These are phyloP conservation scores for Sipha flava DNA, from an alignment of 1,140 invertebrate genomes.

Conservation along the genomic window DNA sequence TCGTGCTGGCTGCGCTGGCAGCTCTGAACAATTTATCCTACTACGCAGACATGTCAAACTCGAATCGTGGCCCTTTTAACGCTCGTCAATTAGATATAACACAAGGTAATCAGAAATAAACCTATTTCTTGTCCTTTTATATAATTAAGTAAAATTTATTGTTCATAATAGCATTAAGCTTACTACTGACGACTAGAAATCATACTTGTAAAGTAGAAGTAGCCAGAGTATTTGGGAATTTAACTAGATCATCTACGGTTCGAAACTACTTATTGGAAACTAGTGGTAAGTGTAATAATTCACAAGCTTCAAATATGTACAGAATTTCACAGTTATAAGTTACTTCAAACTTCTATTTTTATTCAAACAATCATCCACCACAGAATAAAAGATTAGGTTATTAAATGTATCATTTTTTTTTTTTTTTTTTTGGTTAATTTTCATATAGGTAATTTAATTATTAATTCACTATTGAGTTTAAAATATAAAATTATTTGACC, in stretches of 20 bases:
- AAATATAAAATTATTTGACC: no score
- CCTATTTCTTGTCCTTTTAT: not conserved
- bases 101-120: conserved; percentile 40
- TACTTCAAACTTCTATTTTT: no score
- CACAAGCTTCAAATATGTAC: no score
- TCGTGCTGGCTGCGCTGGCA: conserved; percentile 54
- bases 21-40: conserved; percentile 61
- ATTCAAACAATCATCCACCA: no score
- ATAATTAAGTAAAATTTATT: conserved; percentile 39
- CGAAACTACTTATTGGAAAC: conserved; percentile 50
- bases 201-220: conserved; percentile 54
- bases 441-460: no score
- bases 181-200: conserved; percentile 46
- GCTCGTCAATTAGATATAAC: conserved; percentile 41
- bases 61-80: conserved; percentile 37
- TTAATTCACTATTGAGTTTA: no score
- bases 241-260: conserved; percentile 53
- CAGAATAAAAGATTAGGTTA: no score
- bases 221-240: conserved; percentile 57
- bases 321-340: no score
- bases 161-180: conserved; percentile 43
- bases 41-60: conserved; percentile 39
- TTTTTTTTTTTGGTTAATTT: no score
- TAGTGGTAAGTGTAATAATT: conserved; percentile 39
- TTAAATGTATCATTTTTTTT: no score